Evolutionary conservation across 2,113 vertebrate genomes (phyloP).

Genomic region (Oenanthe oenanthe): DNA sequence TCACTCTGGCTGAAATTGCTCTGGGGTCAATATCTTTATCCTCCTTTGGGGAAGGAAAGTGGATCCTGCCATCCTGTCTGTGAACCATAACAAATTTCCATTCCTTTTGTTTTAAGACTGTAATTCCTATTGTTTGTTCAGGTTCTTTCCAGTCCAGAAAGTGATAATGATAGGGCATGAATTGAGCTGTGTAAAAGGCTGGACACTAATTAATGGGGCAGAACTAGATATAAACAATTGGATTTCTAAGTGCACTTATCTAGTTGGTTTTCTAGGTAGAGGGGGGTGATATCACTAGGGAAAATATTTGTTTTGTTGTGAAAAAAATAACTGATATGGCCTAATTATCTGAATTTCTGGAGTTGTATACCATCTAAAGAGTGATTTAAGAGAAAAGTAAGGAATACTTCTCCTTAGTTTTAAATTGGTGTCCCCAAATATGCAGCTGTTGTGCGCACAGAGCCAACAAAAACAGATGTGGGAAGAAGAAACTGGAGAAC

Average conservation of each 20-base stretch:
- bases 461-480: conserved; percentile 29
- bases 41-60: background rate
- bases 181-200: background rate
- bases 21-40: background rate
- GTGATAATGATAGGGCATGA: background rate
- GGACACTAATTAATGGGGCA: background rate
- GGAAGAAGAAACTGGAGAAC: conserved; percentile 34
- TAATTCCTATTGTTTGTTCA: background rate
- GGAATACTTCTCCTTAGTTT: background rate
- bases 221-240: background rate
- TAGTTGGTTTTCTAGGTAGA: background rate
- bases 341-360: background rate
- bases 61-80: background rate
- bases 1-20: background rate
- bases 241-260: background rate
- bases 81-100: rapidly evolving
- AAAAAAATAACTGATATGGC: background rate
- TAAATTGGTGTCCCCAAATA: background rate
- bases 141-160: background rate
- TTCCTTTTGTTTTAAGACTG: background rate
- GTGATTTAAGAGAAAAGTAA: background rate
- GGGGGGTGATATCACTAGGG: background rate
- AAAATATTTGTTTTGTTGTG: background rate
- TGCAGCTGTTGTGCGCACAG: background rate
- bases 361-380: background rate